Percentiles rank a stretch among this genome's conserved stretches.
Evolutionary conservation across 2,888 invertebrate genomes (phyloP).

Genomic region (Drosophila colorata): DNA sequence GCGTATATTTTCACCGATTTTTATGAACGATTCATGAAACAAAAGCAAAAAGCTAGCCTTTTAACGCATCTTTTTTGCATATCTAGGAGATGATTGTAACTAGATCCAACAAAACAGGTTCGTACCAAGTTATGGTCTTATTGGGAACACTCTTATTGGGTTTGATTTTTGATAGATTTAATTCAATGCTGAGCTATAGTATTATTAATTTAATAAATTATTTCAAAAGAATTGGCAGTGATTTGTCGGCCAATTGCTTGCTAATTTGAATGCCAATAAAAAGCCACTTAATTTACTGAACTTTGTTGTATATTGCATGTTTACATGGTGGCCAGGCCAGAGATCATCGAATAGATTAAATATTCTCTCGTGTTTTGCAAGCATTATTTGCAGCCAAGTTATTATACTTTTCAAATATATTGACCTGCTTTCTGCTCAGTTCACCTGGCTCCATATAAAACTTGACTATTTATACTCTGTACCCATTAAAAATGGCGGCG

Average conservation of each 20-base stretch:
- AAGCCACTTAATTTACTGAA: slow-evolving; percentile 19
- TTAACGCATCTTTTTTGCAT: no score
- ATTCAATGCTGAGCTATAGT: not conserved
- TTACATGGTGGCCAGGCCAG: slow-evolving; percentile 1
- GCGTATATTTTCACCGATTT: no score
- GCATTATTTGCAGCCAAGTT: slow-evolving; percentile 12
- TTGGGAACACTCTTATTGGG: no score
- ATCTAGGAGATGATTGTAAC: no score
- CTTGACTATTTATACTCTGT: not conserved
- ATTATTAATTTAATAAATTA: not conserved
- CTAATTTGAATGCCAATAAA: slow-evolving; percentile 10
- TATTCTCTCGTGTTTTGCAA: slow-evolving; percentile 14
- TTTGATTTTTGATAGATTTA: not conserved
- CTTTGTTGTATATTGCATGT: not conserved
- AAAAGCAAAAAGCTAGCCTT: no score
- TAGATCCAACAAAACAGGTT: no score
- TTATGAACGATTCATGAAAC: no score
- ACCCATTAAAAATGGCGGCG: not conserved
- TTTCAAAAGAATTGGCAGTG: not conserved
- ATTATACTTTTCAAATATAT: slow-evolving; percentile 14
- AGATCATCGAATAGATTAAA: slow-evolving; percentile 15
- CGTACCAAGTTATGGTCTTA: no score
- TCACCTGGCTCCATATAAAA: not conserved
- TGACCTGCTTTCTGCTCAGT: slow-evolving; percentile 19
- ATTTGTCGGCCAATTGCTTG: slow-evolving; percentile 8